A percentile compares a stretch with the other conserved stretches of the same genome.
These are phyloP conservation scores for Morpho deidamia DNA, from an alignment of 2,888 invertebrate genomes.

Conservation along the genomic window DNA sequence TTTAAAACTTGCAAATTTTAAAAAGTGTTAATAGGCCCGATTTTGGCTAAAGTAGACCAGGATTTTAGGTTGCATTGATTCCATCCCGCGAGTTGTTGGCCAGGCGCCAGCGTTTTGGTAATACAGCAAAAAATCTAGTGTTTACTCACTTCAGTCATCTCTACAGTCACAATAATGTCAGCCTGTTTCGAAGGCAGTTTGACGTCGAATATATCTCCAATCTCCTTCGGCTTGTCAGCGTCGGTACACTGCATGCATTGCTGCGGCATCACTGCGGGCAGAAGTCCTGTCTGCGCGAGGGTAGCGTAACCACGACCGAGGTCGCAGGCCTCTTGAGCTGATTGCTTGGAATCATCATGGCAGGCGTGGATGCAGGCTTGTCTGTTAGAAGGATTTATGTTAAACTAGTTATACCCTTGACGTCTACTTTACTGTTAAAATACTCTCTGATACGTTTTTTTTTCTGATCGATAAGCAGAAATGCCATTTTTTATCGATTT, in stretches of 20 bases:
- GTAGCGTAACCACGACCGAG: constrained; percentile 83
- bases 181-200: constrained; percentile 86
- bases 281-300: constrained; percentile 77
- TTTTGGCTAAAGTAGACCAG: too few species aligned
- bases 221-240: constrained; percentile 48
- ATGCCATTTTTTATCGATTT: too few species aligned
- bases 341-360: constrained; percentile 42
- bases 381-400: constrained; percentile 44
- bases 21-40: too few species aligned
- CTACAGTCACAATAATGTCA: constrained; percentile 88
- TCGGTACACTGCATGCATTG: constrained; percentile 80
- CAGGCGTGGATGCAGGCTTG: constrained; percentile 87
- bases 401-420: too few species aligned
- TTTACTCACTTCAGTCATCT: constrained; percentile 64
- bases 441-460: too few species aligned
- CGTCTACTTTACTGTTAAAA: too few species aligned
- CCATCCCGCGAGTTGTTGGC: too few species aligned
- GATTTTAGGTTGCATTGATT: too few species aligned
- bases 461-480: too few species aligned
- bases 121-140: not conserved
- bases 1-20: too few species aligned
- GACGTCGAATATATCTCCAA: constrained; percentile 82
- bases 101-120: not conserved
- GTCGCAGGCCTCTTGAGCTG: constrained; percentile 79
- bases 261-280: constrained; percentile 81